Percentiles rank a stretch among this genome's conserved stretches.
These are phyloP conservation scores for Mesoclemmys tuberculata DNA, from an alignment of 2,113 vertebrate species.

Conservation along the genomic window DNA sequence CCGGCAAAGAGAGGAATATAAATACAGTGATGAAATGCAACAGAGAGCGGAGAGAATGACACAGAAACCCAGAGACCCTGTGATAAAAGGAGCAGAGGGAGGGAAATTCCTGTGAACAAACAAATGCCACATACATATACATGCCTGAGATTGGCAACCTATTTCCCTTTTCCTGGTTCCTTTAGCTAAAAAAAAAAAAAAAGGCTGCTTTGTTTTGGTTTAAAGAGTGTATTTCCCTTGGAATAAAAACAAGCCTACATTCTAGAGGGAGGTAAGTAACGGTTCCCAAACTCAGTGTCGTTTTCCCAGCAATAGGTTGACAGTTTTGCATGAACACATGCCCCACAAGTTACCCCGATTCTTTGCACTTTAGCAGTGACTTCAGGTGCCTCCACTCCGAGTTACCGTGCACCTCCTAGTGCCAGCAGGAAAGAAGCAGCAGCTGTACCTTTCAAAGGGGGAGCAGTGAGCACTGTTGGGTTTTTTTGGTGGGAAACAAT, in stretches of 20 bases:
- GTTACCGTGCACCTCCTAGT: background rate
- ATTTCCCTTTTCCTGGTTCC: background rate
- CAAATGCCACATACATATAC: background rate
- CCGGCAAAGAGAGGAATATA: background rate
- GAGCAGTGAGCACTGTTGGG: background rate
- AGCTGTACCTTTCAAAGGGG: background rate
- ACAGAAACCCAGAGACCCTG: background rate
- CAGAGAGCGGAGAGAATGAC: background rate
- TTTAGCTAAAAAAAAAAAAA: background rate
- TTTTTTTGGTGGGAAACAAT: background rate
- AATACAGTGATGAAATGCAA: background rate
- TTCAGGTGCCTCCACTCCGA: background rate
- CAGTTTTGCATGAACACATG: background rate
- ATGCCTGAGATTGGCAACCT: background rate
- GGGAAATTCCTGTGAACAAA: background rate
- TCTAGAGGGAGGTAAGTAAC: background rate
- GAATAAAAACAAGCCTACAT: background rate
- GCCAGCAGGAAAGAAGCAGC: background rate
- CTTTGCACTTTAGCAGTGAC: background rate
- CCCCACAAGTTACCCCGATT: background rate
- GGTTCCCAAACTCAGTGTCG: background rate
- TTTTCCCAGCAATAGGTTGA: background rate
- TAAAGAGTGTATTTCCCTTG: background rate
- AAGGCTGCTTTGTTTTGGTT: background rate
- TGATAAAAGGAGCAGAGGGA: background rate